These are phyloP conservation scores for Ditula angustiorana DNA, from an alignment of 2,888 invertebrate genomes.

Conservation along the genomic window DNA sequence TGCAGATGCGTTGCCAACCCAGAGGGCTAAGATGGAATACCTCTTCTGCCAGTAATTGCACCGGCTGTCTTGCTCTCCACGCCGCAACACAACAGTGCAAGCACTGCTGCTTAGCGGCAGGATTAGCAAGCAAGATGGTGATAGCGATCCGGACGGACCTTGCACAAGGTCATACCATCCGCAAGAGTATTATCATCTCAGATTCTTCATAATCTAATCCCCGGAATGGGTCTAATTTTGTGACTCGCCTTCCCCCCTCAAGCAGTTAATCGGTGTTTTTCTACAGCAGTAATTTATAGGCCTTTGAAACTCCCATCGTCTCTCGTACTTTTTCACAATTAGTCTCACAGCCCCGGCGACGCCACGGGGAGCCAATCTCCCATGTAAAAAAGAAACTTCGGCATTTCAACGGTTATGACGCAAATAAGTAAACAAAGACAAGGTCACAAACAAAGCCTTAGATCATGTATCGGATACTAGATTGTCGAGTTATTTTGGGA, in stretches of 20 bases:
- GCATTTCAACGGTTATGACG: not conserved
- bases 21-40: too few species aligned
- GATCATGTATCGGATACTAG: constrained; percentile 30
- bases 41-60: too few species aligned
- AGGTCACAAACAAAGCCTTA: constrained; percentile 34
- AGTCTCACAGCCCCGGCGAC: not conserved
- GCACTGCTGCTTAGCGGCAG: too few species aligned
- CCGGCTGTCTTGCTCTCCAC: too few species aligned
- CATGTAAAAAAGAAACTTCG: not conserved
- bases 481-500: constrained; percentile 6
- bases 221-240: not conserved
- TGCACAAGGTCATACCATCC: too few species aligned
- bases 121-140: too few species aligned
- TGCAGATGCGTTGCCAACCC: too few species aligned
- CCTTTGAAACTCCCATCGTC: constrained; percentile 1
- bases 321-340: constrained; percentile 27
- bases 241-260: not conserved
- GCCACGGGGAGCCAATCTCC: constrained; percentile 10
- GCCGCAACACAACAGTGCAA: too few species aligned
- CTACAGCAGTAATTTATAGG: constrained; percentile 4
- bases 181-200: not conserved
- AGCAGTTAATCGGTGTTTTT: constrained; percentile 9
- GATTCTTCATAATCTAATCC: not conserved
- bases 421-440: constrained; percentile 33
- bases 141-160: too few species aligned